These are phyloP conservation scores for Phalacrocorax aristotelis DNA, from an alignment of 2,113 vertebrate genomes.

Conservation along the genomic window DNA sequence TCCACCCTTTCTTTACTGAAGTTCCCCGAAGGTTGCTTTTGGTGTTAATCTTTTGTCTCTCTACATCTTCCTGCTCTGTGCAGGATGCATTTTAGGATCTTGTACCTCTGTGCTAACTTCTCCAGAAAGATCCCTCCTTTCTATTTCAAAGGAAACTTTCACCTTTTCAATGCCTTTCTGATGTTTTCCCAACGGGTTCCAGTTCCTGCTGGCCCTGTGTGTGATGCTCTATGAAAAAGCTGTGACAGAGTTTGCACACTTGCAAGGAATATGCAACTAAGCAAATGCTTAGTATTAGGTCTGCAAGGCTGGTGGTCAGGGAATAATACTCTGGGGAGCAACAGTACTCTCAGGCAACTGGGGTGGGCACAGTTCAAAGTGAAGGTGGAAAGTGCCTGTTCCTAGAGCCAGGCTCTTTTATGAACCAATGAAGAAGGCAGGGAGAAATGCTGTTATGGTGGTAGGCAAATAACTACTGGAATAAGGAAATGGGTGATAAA, in stretches of 20 bases:
- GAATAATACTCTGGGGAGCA: background rate
- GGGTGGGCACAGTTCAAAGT: background rate
- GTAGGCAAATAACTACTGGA: background rate
- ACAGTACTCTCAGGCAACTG: background rate
- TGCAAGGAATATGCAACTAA: background rate
- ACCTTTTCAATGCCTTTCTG: background rate
- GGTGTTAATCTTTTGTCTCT: background rate
- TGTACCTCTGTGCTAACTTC: background rate
- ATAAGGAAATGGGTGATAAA: background rate
- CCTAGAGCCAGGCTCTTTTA: background rate
- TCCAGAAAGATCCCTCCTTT: background rate
- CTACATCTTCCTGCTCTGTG: background rate
- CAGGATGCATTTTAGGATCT: background rate
- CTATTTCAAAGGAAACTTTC: background rate
- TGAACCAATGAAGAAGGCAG: background rate
- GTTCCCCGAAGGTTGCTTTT: background rate
- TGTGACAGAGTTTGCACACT: background rate
- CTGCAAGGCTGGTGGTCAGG: background rate
- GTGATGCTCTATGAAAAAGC: background rate
- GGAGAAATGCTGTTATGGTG: background rate
- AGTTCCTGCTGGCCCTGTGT: background rate
- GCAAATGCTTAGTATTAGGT: background rate
- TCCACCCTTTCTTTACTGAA: background rate
- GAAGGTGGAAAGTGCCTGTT: background rate
- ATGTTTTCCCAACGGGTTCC: background rate